Evolutionary conservation across 1,140 invertebrate genomes (phyloP), one percentile per base, ranked within the genome.

Genomic region (Drosophila tropicalis): DNA sequence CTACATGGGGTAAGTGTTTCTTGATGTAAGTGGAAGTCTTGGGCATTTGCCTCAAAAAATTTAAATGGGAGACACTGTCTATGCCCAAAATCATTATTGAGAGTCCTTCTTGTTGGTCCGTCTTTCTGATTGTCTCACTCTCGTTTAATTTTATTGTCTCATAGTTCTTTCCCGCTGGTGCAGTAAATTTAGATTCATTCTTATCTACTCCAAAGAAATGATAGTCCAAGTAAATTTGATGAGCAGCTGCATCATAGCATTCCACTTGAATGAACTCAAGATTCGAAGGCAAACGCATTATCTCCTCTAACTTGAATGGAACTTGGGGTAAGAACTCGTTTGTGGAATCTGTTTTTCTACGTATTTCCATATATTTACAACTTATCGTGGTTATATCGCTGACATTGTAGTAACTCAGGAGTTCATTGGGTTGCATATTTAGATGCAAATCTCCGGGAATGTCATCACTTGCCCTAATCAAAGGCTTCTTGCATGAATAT

Each of bases 61-160:
- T 98, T 57, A 98, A 93, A 54, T 97, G 94, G 0, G 97, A 98
- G 1, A 98, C 94, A 0, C 96, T 95, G 90, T 98, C 97, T n/a
- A 98, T 93, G 0, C 97, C 97, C n/a, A 98, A 90, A 10, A 98
- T 93, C 22, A 98, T 93, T 0, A 98, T 93, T 1, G 91, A 92
- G 12, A 91, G 94, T 91, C 54, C 79, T 78, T 40, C 89, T 29
- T 51, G 34, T 17, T 0, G 41, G 13, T 19, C 9, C 1, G 17
- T 47, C 29, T 17, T 41, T 55, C 25, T 40, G 5, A 12, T 25
- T 19, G 15, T 3, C 4, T 19, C 15, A 15, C 17, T 89, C 7
- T 55, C 39, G 25, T 87, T 87, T 3, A 64, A 44, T 51, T 36
- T 70, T 1, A 40, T 39, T 1, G 41, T 29, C 6, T 71, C 62